These are phyloP conservation scores for Carterocephalus palaemon DNA, from an alignment of 2,888 invertebrate species.

Conservation along the genomic window DNA sequence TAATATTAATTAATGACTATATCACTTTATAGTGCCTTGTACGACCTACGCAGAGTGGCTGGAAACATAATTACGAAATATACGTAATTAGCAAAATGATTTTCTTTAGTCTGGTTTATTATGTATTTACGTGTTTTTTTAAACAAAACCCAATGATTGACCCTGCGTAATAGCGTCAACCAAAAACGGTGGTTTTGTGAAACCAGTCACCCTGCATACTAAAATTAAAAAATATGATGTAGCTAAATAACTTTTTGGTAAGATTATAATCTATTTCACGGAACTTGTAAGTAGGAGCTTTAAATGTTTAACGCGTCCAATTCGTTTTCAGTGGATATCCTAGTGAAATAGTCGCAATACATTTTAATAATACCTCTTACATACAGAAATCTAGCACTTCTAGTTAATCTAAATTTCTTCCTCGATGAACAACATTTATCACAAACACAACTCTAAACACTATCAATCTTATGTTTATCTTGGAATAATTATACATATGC, in stretches of 20 bases:
- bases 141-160: too few species aligned
- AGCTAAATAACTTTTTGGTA: neutral
- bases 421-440: conserved; percentile 18
- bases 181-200: conserved; percentile 1
- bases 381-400: conserved; percentile 16
- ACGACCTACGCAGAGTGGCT: too few species aligned
- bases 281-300: neutral
- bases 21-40: too few species aligned
- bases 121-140: too few species aligned
- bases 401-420: conserved; percentile 13
- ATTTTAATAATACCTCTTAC: neutral
- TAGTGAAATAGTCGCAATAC: conserved; percentile 3
- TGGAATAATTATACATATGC: conserved; percentile 7
- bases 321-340: neutral
- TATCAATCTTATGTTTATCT: conserved; percentile 8
- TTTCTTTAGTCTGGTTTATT: too few species aligned
- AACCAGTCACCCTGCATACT: neutral
- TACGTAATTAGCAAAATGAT: too few species aligned
- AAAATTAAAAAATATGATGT: neutral
- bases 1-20: too few species aligned
- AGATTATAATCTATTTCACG: neutral
- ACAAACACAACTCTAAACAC: conserved; percentile 14
- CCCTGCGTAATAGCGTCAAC: too few species aligned
- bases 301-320: neutral
- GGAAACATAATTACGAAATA: too few species aligned